Evolutionary conservation across 2,888 invertebrate genomes (phyloP).

Genomic region (Dynastes hyllus): DNA sequence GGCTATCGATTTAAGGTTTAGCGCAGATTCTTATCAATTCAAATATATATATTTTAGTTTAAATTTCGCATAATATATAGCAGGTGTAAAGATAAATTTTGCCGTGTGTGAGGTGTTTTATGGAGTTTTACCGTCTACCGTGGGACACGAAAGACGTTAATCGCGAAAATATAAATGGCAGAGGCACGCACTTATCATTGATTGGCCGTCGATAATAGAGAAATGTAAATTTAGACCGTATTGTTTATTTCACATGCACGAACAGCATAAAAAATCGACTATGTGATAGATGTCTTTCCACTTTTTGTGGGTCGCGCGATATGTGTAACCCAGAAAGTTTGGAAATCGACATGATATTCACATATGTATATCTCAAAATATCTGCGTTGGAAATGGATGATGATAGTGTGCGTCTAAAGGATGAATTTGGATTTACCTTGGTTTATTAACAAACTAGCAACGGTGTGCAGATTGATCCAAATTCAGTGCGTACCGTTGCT

Average conservation of each 20-base stretch:
- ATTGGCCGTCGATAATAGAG: slow-evolving; percentile 38
- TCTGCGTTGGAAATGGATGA: neutral
- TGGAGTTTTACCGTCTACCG: slow-evolving; percentile 5
- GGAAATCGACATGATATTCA: slow-evolving; percentile 1
- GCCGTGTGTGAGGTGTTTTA: slow-evolving; percentile 20
- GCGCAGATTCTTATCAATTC: neutral
- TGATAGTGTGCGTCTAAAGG: no score
- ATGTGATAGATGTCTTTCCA: neutral
- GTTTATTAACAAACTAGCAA: no score
- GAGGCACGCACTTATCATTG: slow-evolving; percentile 41
- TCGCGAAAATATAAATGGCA: slow-evolving; percentile 29
- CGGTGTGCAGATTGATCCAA: no score
- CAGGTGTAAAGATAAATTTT: neutral
- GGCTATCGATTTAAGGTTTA: neutral
- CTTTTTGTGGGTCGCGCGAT: slow-evolving; percentile 13
- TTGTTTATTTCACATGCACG: slow-evolving; percentile 29
- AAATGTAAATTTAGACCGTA: slow-evolving; percentile 34
- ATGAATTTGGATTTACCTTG: no score
- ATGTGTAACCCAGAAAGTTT: slow-evolving; percentile 9
- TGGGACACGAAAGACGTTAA: slow-evolving; percentile 38
- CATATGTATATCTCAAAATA: neutral
- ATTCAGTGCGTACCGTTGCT: no score
- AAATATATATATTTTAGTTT: neutral
- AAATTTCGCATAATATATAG: neutral
- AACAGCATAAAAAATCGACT: slow-evolving; percentile 1